Conservation (phyloP, 64 coral and sea anemone genomes). For the Acropora yongei region DNA sequence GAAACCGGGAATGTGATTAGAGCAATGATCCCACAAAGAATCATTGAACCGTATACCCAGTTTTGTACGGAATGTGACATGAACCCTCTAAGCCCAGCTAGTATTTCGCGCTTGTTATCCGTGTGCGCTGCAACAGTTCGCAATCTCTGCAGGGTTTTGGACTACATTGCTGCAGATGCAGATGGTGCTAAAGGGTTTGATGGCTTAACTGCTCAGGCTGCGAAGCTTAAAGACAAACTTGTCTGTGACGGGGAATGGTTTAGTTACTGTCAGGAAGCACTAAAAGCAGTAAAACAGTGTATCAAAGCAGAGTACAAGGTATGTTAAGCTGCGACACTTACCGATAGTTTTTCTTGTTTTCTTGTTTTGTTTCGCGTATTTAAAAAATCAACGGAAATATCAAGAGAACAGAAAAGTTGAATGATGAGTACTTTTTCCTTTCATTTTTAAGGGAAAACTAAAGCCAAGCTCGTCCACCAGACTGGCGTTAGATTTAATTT, state of each 20-base stretch:
- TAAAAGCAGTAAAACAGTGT: conserved; percentile 61
- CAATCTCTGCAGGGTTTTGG: conserved; percentile 23
- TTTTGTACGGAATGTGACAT: conserved; percentile 8
- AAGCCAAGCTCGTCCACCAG: too few species aligned
- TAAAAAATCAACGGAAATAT: too few species aligned
- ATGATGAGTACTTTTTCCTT: too few species aligned
- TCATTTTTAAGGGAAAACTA: too few species aligned
- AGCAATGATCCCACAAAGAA: conserved; percentile 15
- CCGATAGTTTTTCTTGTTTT: neutral
- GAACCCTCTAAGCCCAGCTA: conserved; percentile 9
- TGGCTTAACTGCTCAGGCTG: conserved; percentile 14
- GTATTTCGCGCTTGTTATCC: neutral
- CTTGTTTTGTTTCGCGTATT: too few species aligned
- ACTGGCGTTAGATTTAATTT: too few species aligned
- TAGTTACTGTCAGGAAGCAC: conserved; percentile 16
- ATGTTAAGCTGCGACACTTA: conserved; percentile 14
- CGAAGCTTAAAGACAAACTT: neutral
- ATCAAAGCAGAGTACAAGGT: conserved; percentile 65
- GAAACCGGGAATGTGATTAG: conserved; percentile 34
- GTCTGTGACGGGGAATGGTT: conserved; percentile 26
- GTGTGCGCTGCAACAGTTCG: conserved; percentile 5
- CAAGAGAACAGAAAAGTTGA: too few species aligned
- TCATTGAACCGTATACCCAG: conserved; percentile 11
- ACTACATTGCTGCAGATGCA: conserved; percentile 28
- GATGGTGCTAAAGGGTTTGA: conserved; percentile 27